These are phyloP conservation scores for Myrmecophaga tridactyla DNA, from an alignment of 2,113 vertebrate species.

Conservation along the genomic window DNA sequence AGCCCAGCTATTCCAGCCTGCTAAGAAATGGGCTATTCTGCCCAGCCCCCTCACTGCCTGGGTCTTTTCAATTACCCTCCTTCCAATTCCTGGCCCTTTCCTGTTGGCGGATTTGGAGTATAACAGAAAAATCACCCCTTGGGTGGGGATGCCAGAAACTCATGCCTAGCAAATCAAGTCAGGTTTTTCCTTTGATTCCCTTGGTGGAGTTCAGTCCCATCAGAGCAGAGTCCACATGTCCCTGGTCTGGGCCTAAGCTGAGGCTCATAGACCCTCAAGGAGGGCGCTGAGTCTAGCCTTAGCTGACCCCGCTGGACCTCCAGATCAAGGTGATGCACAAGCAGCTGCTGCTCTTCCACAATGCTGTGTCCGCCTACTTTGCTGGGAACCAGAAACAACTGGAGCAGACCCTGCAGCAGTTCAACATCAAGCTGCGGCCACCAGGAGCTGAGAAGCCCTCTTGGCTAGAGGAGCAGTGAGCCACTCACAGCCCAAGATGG, in stretches of 20 bases:
- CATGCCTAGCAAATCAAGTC: neutral
- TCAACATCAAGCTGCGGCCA: conserved; percentile 95
- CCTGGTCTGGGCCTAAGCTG: conserved; percentile 9
- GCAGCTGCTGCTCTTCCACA: conserved; percentile 98
- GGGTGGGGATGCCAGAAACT: neutral
- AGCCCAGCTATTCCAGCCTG: no score
- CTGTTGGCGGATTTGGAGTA: conserved; percentile 35
- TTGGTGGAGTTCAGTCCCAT: conserved; percentile 1
- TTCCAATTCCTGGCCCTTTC: neutral
- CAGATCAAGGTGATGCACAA: conserved; percentile 99
- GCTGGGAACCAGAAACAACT: conserved; percentile 98
- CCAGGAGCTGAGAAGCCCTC: conserved; percentile 96
- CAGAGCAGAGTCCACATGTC: conserved; percentile 12
- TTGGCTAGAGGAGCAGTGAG: conserved; percentile 98
- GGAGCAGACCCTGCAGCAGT: conserved; percentile 97
- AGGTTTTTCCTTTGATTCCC: conserved; percentile 43
- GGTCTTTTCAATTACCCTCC: neutral
- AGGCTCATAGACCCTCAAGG: neutral
- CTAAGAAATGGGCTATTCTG: neutral
- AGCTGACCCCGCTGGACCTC: conserved; percentile 61
- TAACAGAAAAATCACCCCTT: neutral
- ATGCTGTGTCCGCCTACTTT: conserved; percentile 97
- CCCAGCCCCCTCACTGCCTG: neutral
- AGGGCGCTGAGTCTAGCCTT: conserved; percentile 62
- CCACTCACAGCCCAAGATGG: conserved; percentile 46